Conservation (phyloP, 2,113 vertebrate genomes). For the Chaetodon trifascialis region DNA sequence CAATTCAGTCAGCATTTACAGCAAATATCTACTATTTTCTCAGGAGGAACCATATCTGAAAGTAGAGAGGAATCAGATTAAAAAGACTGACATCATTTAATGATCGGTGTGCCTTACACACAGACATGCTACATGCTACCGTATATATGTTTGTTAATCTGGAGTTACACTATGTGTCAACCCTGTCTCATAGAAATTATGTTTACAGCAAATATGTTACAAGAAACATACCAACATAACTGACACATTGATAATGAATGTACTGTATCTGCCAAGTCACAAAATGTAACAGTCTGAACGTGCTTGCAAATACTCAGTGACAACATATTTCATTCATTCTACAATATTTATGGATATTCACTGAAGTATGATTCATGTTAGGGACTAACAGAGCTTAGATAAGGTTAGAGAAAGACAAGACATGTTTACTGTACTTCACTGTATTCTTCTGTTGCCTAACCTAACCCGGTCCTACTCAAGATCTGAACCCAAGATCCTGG, state of each 20-base stretch:
- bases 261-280: neutral
- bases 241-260: neutral
- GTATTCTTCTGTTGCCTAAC: neutral
- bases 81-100: neutral
- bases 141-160: neutral
- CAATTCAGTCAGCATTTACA: constrained; percentile 5
- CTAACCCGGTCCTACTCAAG: too few species aligned
- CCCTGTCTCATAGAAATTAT: neutral
- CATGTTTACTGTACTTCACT: too few species aligned
- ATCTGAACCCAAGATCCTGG: neutral
- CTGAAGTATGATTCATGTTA: too few species aligned
- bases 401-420: neutral
- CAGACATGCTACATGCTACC: neutral
- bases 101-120: neutral
- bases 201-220: neutral
- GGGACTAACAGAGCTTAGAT: neutral
- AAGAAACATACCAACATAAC: neutral
- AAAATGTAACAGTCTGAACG: neutral
- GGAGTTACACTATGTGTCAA: neutral
- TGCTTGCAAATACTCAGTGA: neutral
- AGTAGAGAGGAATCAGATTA: neutral
- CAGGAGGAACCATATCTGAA: neutral
- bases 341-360: too few species aligned
- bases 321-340: neutral
- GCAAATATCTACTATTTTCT: neutral